Evolutionary conservation across 64 coral and sea anemone species (phyloP), one percentile per base, ranked within the genome.

Genomic region (Pocillopora verrucosa): DNA sequence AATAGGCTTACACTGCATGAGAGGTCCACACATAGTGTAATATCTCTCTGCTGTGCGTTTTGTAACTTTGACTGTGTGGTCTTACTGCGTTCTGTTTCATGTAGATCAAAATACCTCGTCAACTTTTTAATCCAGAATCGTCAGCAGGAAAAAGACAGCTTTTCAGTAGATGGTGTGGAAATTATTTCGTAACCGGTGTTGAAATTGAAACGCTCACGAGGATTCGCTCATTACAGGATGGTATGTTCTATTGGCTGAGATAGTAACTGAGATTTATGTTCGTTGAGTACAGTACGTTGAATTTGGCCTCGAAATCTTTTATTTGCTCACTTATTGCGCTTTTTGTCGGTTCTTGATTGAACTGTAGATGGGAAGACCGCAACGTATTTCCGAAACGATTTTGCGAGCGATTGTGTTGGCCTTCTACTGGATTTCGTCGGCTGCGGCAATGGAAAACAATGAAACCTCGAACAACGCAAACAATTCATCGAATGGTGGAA

Each of bases 401-500:
- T 30, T 83, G 15, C 61, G 34, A 45, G 62, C 62, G 37, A 36
- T 82, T 61, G 19, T 84, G 62, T 45, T 84, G 14, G 36, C 17
- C 65, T 56, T 56, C 60, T 65, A 24, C 80, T 84, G 15, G 62
- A 38, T 75, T 14, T 59, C 69, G 41, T 75, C 70, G 70, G 75
- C 60, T 20, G 14, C 86, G 22, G 74, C 86, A 26, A 15, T 36
- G 67, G 41, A 51, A 51, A 87, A 87, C 84, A 75, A 72, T 36
- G 15, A 22, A 1, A 36, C 86, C 14, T 75, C 67, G 38, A 87
- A 67, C 41, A 37, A 75, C 16, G n/a, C 83, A 37, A 74, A 58
- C 59, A 59, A 60, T 9, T 16, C 72, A 59, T 68, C 75, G 81
- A 92, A 88, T 34, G 74, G 65, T 74, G 88, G 56, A 26, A 22